phyloP scores from a whole-genome alignment of 2,797 vertebrate species.

The Aselliscus stoliczkanus region DNA sequence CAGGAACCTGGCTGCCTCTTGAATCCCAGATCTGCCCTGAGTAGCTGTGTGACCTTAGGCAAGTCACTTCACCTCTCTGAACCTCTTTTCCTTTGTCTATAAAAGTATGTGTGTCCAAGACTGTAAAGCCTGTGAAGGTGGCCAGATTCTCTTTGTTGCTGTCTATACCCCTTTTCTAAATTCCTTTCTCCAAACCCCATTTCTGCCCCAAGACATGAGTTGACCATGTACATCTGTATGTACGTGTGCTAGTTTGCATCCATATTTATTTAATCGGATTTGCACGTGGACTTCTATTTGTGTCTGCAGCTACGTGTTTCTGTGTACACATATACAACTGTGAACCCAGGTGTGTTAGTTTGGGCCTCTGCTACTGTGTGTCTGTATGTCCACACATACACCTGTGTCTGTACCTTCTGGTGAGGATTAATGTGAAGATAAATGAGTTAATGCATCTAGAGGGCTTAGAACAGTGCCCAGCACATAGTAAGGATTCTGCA shows the following conservation, averaged over 20 bases:
- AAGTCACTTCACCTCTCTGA: neutral
- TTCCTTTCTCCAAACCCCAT: neutral
- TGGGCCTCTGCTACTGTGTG: neutral
- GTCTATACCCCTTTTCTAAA: neutral
- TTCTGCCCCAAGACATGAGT: neutral
- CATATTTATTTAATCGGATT: neutral
- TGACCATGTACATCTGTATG: accelerated
- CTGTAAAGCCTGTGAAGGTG: neutral
- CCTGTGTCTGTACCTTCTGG: neutral
- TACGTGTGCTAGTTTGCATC: too few relatives aligned
- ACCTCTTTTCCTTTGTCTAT: neutral
- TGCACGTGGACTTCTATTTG: neutral
- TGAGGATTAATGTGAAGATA: neutral
- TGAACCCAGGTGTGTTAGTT: neutral
- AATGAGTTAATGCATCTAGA: neutral
- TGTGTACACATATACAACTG: neutral
- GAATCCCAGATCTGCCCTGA: neutral
- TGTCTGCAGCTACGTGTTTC: neutral
- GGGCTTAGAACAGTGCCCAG: neutral
- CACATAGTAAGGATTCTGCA: neutral
- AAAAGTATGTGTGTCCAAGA: neutral
- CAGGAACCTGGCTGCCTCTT: neutral
- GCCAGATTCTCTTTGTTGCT: neutral
- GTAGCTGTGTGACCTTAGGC: neutral
- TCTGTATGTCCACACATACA: neutral